Conservation (phyloP, 2,113 vertebrate species). For the Odobenus rosmarus region DNA sequence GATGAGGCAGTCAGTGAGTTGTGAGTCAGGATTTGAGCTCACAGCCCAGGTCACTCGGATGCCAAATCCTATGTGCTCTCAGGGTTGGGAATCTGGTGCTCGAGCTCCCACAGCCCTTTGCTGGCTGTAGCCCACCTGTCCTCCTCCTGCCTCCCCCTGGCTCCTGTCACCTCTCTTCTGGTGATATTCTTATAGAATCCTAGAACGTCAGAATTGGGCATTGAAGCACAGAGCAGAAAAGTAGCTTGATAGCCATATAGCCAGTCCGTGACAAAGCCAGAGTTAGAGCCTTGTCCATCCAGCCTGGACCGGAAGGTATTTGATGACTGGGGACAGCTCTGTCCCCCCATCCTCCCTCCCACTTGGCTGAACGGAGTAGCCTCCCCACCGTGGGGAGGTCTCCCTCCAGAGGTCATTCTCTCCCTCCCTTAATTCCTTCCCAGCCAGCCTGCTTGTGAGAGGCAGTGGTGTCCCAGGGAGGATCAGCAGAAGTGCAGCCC, state of each 20-base stretch:
- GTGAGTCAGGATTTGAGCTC: not conserved
- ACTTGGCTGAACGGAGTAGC: not conserved
- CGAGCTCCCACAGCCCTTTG: not conserved
- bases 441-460: not conserved
- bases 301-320: not conserved
- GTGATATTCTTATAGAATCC: not conserved
- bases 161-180: not conserved
- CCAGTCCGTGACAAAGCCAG: not conserved
- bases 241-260: not conserved
- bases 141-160: not conserved
- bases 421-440: not conserved
- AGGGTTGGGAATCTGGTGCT: not conserved
- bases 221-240: not conserved
- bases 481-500: not conserved
- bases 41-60: not conserved
- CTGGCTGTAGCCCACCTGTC: not conserved
- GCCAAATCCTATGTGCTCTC: not conserved
- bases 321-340: not conserved
- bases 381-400: no score
- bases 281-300: rapidly evolving
- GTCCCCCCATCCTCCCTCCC: not conserved
- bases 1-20: not conserved
- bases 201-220: not conserved
- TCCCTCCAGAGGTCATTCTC: not conserved
- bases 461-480: not conserved